Conservation (phyloP, 2,113 vertebrate genomes). For the Strix aluco region DNA sequence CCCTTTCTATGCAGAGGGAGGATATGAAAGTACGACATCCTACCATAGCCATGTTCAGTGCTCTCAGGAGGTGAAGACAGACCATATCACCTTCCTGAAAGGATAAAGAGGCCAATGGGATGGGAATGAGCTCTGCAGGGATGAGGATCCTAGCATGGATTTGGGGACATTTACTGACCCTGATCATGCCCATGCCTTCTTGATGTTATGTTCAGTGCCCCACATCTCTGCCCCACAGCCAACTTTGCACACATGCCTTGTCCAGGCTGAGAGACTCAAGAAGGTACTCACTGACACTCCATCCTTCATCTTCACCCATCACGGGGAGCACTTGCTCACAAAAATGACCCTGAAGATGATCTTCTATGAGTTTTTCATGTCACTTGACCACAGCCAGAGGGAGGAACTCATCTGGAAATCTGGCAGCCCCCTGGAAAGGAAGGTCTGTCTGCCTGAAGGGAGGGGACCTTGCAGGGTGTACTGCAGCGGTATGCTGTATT, state of each 20-base stretch:
- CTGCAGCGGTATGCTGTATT: fast-evolving
- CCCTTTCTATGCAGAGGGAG: background rate
- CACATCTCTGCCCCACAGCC: background rate
- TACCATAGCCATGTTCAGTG: background rate
- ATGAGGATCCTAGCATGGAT: background rate
- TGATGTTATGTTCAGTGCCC: background rate
- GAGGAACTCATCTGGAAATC: background rate
- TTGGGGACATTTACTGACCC: background rate
- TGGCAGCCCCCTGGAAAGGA: background rate
- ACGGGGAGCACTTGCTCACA: background rate
- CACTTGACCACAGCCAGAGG: background rate
- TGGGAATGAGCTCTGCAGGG: background rate
- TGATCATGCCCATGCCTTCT: background rate
- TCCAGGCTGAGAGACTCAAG: fast-evolving
- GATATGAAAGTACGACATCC: background rate
- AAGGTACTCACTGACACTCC: background rate
- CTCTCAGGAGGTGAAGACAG: background rate
- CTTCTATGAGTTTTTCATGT: background rate
- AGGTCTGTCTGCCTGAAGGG: background rate
- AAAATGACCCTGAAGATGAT: background rate
- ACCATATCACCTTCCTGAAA: background rate
- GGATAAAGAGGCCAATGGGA: background rate
- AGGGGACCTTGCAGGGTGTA: background rate
- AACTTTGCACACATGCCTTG: background rate
- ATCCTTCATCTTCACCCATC: background rate